Base-by-base conservation (phyloP, 2,113 vertebrate species). In the Acinonyx jubatus region DNA sequence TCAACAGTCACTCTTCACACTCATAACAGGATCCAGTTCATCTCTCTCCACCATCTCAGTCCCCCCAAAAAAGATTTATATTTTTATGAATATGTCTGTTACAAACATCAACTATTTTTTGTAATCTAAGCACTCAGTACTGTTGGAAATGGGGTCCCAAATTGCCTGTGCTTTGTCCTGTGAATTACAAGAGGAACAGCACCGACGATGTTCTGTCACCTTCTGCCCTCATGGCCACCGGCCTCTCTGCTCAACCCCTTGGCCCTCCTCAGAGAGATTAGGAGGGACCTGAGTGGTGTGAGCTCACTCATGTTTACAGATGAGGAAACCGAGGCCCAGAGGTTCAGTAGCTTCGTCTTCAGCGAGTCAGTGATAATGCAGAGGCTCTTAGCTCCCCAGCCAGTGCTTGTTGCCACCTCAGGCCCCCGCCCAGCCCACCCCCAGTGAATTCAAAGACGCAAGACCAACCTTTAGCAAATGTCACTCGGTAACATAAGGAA, bases 1-100 rank as follows among this genome's bases (percentile, higher is more conserved):
- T 81, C 76, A 73, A 88, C 89, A 95, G 66, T 92, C 84, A 89
- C 69, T 36, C 45, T 38, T 65, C 38, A 36, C 80, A 68, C 78
- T 94, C 45, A 69, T 96, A 92, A 92, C 79, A 61, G 31, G 21
- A 63, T 87, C 79, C 80, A n/a, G 29, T 82, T 96, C 94, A 7
- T 83, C 79, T 92, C 41, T 92, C 80, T 92, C 87, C 23, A 65
- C 57, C 38, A 55, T 74, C 29, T 89, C 38, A 48, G 50, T 45
- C 25, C 13, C 52, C n/a, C 14, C 11, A 1, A 21, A 80, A 94
- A 71, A 31, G 29, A 55, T 48, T 57, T 78, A 38, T 91, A 21
- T 63, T 76, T 68, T 38, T 68, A 68, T 81, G 50, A 48, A 23
- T 45, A 31, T 73, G 29, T 76, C 50, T 83, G 6, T 61, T 66